Evolutionary conservation across 2,797 vertebrate genomes (phyloP).

Genomic region (Varecia variegata): DNA sequence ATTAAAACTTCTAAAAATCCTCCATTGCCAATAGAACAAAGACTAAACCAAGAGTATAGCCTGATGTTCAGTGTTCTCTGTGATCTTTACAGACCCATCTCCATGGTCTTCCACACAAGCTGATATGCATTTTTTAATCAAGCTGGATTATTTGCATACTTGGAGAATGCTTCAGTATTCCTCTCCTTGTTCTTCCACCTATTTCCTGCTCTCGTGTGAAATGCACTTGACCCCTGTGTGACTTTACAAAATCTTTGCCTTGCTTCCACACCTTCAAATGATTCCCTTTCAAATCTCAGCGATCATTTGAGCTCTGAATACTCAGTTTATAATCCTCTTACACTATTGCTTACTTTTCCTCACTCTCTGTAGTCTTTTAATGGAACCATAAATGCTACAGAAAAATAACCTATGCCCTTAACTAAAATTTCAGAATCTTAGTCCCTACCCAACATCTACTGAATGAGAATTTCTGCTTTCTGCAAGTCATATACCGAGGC

Average conservation of each 20-base stretch:
- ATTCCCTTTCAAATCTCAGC: not conserved
- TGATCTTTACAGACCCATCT: not conserved
- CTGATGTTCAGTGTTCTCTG: not conserved
- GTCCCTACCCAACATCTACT: accelerated
- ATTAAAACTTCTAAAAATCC: not conserved
- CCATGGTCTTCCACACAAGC: not conserved
- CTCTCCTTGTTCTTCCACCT: not conserved
- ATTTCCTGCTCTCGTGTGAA: not conserved
- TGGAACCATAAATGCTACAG: not conserved
- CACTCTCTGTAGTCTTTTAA: not conserved
- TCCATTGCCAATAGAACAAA: not conserved
- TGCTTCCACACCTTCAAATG: not conserved
- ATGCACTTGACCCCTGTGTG: accelerated
- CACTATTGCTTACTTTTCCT: not conserved
- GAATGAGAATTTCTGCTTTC: not conserved
- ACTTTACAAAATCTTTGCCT: not conserved
- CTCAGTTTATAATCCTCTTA: not conserved
- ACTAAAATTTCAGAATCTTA: not conserved
- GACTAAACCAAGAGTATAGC: not conserved
- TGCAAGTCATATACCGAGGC: accelerated
- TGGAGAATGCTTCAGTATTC: accelerated
- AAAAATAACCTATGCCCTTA: not conserved
- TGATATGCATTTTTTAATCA: not conserved
- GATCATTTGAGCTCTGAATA: not conserved
- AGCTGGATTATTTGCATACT: not conserved